Evolutionary conservation across 2,797 vertebrate genomes (phyloP), one percentile per base, ranked within the genome.

Genomic region (Sphenopsis melanotis): DNA sequence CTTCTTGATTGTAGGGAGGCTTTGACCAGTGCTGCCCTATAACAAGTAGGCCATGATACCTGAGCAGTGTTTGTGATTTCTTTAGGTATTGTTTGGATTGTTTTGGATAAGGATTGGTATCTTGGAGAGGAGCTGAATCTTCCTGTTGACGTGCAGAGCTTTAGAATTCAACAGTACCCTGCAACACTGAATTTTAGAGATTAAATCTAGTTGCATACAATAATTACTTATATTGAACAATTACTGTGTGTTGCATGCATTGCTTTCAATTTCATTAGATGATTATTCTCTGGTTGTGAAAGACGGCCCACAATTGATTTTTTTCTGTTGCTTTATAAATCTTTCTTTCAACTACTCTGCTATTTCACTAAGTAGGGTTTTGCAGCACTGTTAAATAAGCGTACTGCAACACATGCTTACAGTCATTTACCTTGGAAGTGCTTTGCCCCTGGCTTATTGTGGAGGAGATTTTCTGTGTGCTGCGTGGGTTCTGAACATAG

Each of bases 401-500:
- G 30, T 39, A 37, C n/a, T 89, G 75, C 57, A 78, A n/a, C 68
- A 64, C 88, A 77, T 16, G 15, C 52, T 80, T 74, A 24, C 7
- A 1, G 70, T 71, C 36, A 26, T 92, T 95, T 95, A 92, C 94
- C 89, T 96, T 87, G 77, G 47, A 88, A 94, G 30, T 65, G 80
- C 44, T 91, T 89, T 93, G 79, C 83, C 93, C 72, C 55, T 69
- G 72, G 22, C 39, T 92, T 82, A 53, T 63, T 88, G 84, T 66
- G 92, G 89, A 84, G 72, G 85, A 95, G 84, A 86, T 76, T 78
- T 91, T 87, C 66, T 80, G 69, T 88, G 65, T 3, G 30, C 52
- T 96, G 87, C 15, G 80, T 96, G 94, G 89, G 85, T 86, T 97
- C 69, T 81, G 72, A 91, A 39, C 66, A 86, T 92, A 81, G 44